Conservation (phyloP, 2,888 invertebrate genomes). For the Bugulina stolonifera region DNA sequence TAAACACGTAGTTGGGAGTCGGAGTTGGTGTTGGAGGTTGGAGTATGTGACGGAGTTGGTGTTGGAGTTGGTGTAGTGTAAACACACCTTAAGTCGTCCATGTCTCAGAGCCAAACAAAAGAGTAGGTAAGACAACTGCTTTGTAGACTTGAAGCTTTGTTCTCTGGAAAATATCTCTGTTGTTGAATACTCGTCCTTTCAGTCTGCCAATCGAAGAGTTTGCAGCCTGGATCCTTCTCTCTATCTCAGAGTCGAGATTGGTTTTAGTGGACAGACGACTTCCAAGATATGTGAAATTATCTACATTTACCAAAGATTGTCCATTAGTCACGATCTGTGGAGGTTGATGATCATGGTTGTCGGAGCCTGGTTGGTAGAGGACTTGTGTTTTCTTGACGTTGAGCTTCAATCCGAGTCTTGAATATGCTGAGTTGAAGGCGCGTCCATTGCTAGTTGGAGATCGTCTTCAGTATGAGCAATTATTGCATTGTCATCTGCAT, state of each 20-base stretch:
- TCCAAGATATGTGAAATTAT: not conserved
- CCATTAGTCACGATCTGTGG: not conserved
- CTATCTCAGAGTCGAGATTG: constrained; percentile 3
- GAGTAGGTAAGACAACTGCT: not conserved
- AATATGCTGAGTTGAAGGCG: not conserved
- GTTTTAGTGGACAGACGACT: not conserved
- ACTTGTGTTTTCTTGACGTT: constrained; percentile 6
- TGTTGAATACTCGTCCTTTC: not conserved
- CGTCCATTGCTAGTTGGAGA: not conserved
- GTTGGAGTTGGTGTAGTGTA: too few species aligned
- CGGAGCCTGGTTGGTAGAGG: not conserved
- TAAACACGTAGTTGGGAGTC: too few species aligned
- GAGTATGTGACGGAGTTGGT: too few species aligned
- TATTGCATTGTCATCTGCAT: not conserved
- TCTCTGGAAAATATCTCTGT: not conserved
- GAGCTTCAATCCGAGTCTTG: not conserved
- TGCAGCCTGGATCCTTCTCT: not conserved
- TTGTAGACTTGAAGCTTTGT: not conserved
- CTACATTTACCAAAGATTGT: not conserved
- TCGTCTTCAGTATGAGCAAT: not conserved
- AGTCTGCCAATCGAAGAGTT: not conserved
- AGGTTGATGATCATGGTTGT: not conserved
- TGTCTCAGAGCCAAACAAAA: not conserved
- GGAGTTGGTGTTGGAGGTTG: too few species aligned
- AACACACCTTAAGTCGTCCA: too few species aligned